These are phyloP conservation scores for Syndactyla subalaris DNA, from an alignment of 2,797 vertebrate species.

Conservation along the genomic window DNA sequence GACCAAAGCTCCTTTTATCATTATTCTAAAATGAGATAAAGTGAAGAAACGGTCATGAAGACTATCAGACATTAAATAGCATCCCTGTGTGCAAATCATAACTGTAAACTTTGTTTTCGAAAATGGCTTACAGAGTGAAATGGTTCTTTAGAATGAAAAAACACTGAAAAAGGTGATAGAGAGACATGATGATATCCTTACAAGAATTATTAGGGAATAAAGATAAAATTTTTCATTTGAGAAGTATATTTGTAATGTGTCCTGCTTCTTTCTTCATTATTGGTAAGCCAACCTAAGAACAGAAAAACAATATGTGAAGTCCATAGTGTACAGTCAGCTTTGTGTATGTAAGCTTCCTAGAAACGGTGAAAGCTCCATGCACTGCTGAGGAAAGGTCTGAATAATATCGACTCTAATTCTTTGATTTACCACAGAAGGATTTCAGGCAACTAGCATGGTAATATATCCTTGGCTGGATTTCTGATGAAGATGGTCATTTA, in stretches of 20 bases:
- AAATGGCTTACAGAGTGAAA: conserved; percentile 22
- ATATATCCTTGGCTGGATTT: background rate
- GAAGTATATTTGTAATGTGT: background rate
- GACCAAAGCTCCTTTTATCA: conserved; percentile 33
- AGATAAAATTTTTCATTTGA: background rate
- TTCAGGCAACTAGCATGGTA: background rate
- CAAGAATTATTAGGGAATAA: conserved; percentile 11
- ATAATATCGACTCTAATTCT: background rate
- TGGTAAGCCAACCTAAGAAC: background rate
- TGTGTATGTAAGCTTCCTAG: background rate
- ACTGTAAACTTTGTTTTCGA: conserved; percentile 40
- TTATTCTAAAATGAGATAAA: conserved; percentile 41
- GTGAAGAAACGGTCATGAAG: conserved; percentile 31
- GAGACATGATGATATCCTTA: background rate
- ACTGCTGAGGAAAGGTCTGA: background rate
- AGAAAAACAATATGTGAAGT: background rate
- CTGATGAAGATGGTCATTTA: conserved; percentile 41
- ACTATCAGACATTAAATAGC: conserved; percentile 27
- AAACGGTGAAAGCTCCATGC: background rate
- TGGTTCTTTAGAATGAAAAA: background rate
- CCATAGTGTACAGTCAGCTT: background rate
- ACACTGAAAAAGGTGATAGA: background rate
- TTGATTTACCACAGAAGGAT: background rate
- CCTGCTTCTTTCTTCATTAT: background rate
- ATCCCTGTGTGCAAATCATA: conserved; percentile 44